Conservation (phyloP, 2,113 vertebrate species). For the Cygnus atratus region DNA sequence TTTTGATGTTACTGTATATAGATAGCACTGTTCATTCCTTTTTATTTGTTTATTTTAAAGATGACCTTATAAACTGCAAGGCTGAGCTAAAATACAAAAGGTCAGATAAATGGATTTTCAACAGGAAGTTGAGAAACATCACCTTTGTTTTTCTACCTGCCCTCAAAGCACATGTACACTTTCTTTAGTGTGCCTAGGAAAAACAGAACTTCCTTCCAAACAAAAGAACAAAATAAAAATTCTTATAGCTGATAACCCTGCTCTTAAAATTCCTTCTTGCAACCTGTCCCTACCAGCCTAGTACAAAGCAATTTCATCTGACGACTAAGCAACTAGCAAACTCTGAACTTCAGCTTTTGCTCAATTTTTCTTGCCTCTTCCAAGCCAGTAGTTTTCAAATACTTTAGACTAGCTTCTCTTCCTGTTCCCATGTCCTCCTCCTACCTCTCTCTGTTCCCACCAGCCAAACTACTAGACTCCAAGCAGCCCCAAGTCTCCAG, state of each 20-base stretch:
- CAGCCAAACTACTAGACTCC: neutral
- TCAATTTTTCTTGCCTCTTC: neutral
- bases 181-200: neutral
- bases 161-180: neutral
- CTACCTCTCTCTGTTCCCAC: neutral
- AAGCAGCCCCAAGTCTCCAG: neutral
- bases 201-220: neutral
- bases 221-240: neutral
- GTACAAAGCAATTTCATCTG: neutral
- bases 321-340: neutral
- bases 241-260: neutral
- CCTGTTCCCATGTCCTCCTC: accelerated
- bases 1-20: neutral
- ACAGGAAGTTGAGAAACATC: neutral
- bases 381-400: neutral
- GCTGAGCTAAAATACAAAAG: neutral
- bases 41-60: neutral
- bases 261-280: neutral
- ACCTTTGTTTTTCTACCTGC: neutral
- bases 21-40: neutral
- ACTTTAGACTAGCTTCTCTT: neutral
- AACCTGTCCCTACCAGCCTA: neutral
- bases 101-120: neutral
- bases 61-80: neutral
- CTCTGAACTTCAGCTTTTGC: neutral